Conservation (phyloP, 2,797 vertebrate genomes). For the Falco berigora region DNA sequence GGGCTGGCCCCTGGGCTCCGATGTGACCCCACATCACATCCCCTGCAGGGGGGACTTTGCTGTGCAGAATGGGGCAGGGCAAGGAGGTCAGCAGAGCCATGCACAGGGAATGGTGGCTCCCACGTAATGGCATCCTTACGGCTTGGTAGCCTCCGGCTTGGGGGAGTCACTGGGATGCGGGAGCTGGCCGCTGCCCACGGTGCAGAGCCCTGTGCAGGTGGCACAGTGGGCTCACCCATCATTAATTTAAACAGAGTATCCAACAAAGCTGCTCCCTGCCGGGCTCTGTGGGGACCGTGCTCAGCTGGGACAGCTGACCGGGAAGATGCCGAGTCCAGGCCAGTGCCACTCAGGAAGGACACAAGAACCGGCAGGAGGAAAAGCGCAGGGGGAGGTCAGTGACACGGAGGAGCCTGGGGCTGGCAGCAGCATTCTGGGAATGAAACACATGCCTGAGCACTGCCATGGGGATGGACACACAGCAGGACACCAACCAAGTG, state of each 20-base stretch:
- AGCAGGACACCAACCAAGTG: not conserved
- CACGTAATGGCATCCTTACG: accelerated
- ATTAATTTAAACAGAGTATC: not conserved
- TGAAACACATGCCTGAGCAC: not conserved
- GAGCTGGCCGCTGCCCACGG: accelerated
- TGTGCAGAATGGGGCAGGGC: not conserved
- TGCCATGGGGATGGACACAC: accelerated
- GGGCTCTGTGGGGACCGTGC: accelerated
- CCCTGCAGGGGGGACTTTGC: accelerated
- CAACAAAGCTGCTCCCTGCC: not conserved
- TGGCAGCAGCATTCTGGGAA: accelerated
- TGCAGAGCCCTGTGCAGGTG: not conserved
- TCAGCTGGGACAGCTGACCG: accelerated
- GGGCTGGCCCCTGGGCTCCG: not conserved
- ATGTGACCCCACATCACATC: accelerated
- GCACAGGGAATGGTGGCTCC: not conserved
- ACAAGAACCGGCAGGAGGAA: not conserved
- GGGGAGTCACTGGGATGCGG: accelerated
- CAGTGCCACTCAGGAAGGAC: accelerated
- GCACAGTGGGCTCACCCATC: accelerated
- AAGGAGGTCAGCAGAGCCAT: not conserved
- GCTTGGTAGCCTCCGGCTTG: not conserved
- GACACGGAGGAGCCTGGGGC: not conserved
- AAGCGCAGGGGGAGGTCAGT: not conserved
- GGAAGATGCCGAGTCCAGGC: accelerated